These are phyloP conservation scores for Sarcophaga caerulescens DNA, from an alignment of 2,888 invertebrate genomes.

Conservation along the genomic window DNA sequence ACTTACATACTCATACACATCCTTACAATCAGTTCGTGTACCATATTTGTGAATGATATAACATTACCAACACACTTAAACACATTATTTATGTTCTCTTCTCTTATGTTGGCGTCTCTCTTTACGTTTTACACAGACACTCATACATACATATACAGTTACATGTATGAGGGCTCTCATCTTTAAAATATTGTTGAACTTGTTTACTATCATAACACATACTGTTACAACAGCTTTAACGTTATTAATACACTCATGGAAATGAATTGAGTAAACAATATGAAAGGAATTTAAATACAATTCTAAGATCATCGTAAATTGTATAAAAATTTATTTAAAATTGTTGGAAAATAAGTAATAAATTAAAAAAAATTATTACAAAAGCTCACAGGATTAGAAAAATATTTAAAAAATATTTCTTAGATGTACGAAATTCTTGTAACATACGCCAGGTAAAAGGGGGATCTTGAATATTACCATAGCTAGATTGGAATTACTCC, in stretches of 20 bases:
- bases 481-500: too few species aligned
- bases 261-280: background rate
- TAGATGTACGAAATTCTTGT: too few species aligned
- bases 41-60: conserved; percentile 2
- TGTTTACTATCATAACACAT: conserved; percentile 18
- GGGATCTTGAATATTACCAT: too few species aligned
- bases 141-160: background rate
- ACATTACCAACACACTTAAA: background rate
- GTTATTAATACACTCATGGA: background rate
- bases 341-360: too few species aligned
- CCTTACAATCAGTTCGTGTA: background rate
- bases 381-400: too few species aligned
- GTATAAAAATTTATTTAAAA: too few species aligned
- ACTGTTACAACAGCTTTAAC: background rate
- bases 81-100: background rate
- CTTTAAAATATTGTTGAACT: conserved; percentile 28
- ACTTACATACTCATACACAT: too few species aligned
- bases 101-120: background rate
- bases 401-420: too few species aligned
- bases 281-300: background rate
- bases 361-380: too few species aligned
- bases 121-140: background rate
- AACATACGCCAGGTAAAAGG: too few species aligned
- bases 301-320: too few species aligned
- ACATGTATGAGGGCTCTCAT: background rate